Conservation (phyloP, 2,797 vertebrate species). For the Eupleurogrammus muticus region DNA sequence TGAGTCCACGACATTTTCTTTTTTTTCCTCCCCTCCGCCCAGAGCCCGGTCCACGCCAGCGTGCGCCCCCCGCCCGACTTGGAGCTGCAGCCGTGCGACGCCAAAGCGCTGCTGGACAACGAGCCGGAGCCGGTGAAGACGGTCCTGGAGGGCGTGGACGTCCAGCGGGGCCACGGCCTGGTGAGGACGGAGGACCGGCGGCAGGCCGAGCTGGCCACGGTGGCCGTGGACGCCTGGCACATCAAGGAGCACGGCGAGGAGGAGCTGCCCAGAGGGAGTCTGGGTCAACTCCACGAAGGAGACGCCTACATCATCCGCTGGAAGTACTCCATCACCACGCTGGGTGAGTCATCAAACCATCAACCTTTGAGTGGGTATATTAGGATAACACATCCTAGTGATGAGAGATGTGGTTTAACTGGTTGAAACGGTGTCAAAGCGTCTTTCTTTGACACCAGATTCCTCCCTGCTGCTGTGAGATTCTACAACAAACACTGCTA, state of each 20-base stretch:
- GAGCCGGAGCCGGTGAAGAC: slow-evolving; percentile 63
- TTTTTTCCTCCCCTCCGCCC: not conserved
- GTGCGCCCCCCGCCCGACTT: slow-evolving; percentile 60
- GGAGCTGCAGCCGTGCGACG: slow-evolving; percentile 82
- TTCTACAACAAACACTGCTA: too few relatives aligned
- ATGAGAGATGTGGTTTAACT: not conserved
- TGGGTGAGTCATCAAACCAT: slow-evolving; percentile 74
- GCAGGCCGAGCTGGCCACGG: slow-evolving; percentile 81
- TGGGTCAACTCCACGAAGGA: slow-evolving; percentile 84
- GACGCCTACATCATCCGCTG: slow-evolving; percentile 88
- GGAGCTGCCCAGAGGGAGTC: slow-evolving; percentile 76
- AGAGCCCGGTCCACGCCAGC: slow-evolving; percentile 67
- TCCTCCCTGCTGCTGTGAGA: too few relatives aligned
- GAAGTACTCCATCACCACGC: slow-evolving; percentile 86
- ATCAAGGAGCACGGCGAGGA: slow-evolving; percentile 86
- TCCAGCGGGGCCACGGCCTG: slow-evolving; percentile 83
- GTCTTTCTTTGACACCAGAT: too few relatives aligned
- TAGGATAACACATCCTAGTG: not conserved
- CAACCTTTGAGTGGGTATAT: not conserved
- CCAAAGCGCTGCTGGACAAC: slow-evolving; percentile 75
- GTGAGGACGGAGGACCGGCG: slow-evolving; percentile 81
- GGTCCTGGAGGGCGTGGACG: slow-evolving; percentile 82
- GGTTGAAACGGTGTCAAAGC: not conserved
- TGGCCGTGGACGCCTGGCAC: slow-evolving; percentile 84
- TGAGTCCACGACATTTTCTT: too few relatives aligned